Conservation (phyloP, 2,113 vertebrate species). For the Peromyscus californicus region DNA sequence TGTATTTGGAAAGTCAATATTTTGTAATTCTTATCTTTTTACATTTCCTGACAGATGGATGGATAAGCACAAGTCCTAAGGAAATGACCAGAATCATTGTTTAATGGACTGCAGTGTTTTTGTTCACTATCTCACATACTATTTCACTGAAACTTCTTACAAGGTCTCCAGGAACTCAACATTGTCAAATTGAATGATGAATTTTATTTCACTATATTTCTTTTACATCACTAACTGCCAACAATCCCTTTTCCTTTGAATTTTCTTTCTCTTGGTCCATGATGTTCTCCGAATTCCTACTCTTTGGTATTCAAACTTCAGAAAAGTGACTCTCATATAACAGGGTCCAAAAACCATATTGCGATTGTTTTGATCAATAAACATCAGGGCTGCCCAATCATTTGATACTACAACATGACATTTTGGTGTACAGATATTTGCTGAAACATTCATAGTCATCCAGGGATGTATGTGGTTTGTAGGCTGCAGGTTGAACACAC, state of each 20-base stretch:
- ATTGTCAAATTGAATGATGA: neutral
- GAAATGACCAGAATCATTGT: neutral
- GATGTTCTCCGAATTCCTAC: neutral
- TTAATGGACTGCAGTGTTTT: neutral
- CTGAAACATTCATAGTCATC: too few species aligned
- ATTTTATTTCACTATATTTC: too few species aligned
- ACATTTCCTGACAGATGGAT: neutral
- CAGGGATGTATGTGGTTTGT: neutral
- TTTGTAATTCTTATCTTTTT: neutral
- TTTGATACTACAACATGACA: neutral
- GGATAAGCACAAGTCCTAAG: neutral
- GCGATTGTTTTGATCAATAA: neutral
- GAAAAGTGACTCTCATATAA: neutral
- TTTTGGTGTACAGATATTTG: neutral
- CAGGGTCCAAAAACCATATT: neutral
- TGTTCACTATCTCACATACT: neutral
- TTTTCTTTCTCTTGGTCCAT: neutral
- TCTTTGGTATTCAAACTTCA: neutral
- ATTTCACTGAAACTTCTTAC: neutral
- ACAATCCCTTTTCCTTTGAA: neutral
- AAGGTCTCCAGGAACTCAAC: neutral
- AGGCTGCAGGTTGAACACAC: neutral
- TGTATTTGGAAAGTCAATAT: neutral
- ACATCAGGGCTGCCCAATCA: neutral
- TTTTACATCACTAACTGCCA: neutral